phyloP scores from a whole-genome alignment of 2,113 vertebrate species.

The Lethenteron camtschaticum region DNA sequence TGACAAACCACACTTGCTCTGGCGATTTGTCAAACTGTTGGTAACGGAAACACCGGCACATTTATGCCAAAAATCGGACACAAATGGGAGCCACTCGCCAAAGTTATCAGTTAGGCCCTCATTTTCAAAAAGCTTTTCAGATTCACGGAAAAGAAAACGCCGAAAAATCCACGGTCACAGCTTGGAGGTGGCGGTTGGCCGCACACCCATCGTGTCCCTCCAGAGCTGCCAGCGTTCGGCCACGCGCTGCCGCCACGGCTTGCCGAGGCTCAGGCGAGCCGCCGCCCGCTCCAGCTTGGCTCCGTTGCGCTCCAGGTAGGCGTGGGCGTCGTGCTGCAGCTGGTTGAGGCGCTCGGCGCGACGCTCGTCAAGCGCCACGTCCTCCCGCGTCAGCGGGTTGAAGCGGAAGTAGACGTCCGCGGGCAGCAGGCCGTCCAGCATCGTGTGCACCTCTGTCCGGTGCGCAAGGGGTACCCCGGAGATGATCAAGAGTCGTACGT shows the following conservation, averaged over 20 bases:
- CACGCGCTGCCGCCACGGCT: conserved; percentile 1
- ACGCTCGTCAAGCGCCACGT: conserved; percentile 64
- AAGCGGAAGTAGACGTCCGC: conserved; percentile 72
- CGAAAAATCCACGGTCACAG: too few species aligned
- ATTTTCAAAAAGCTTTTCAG: too few species aligned
- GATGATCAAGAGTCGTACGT: too few species aligned
- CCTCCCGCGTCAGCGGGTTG: conserved; percentile 71
- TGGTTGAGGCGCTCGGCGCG: conserved; percentile 60
- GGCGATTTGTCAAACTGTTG: too few species aligned
- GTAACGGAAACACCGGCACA: too few species aligned
- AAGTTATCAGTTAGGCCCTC: too few species aligned
- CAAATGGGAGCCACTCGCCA: too few species aligned
- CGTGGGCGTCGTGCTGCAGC: conserved; percentile 44
- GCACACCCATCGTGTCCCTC: neutral
- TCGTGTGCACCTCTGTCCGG: conserved; percentile 61
- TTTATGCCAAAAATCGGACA: too few species aligned
- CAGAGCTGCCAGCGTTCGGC: neutral
- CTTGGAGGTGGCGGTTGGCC: too few species aligned
- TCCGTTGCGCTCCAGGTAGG: conserved; percentile 66
- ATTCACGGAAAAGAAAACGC: too few species aligned
- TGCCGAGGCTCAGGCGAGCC: conserved; percentile 4
- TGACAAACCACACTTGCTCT: too few species aligned
- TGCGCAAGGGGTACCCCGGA: too few species aligned
- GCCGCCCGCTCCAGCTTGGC: conserved; percentile 57
- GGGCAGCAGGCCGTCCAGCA: conserved; percentile 61